Base-by-base conservation (phyloP, 1,140 invertebrate genomes). In the Saccostrea glomerata region DNA sequence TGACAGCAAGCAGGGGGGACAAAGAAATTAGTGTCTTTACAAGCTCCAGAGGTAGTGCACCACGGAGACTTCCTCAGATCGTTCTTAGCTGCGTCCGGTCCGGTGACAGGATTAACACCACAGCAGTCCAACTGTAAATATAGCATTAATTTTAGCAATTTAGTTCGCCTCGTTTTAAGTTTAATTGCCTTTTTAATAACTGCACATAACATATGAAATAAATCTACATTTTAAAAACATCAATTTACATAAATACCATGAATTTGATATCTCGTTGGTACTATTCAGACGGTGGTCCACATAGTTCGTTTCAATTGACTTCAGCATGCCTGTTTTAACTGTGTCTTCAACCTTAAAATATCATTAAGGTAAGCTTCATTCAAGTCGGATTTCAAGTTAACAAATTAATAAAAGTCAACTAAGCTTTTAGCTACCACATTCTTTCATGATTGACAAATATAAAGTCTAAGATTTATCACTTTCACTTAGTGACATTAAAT, bases 181-280 rank as follows among this genome's bases (percentile, higher is more conserved):
- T 47, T 47, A 9, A 7, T 2, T 47, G 47, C 47, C 47, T 47
- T 7, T 7, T 47, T 47, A 47, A 47, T 9, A 6, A 47, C 47
- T 47, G 47, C 9, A 47, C 9, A 47, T 47, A 47, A 7, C 47
- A 47, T 7, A 47, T 47, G 47, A 47, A 47, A 7, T 47, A 6
- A 47, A 47, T 47, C 9, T 47, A 5, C 9, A 47, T 47, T 47
- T 47, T 6, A 47, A 47, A 47, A 47, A 47, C 11, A 82, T n/a
- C 0, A 36, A 12, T 82, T 20, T 7, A 17, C 6, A 82, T 82
- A 77, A 17, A 82, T 82, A 87, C 86, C 86, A 87, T 20, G 86
- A 55, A 15, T 73, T 87, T 20, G 86, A 87, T 20, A 87, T 12
- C n/a, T 87, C 86, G 20, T 82, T 54, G 0, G n/a, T 20, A 6